These are phyloP conservation scores for Nibea coibor DNA, from an alignment of 2,113 vertebrate species.

Conservation along the genomic window DNA sequence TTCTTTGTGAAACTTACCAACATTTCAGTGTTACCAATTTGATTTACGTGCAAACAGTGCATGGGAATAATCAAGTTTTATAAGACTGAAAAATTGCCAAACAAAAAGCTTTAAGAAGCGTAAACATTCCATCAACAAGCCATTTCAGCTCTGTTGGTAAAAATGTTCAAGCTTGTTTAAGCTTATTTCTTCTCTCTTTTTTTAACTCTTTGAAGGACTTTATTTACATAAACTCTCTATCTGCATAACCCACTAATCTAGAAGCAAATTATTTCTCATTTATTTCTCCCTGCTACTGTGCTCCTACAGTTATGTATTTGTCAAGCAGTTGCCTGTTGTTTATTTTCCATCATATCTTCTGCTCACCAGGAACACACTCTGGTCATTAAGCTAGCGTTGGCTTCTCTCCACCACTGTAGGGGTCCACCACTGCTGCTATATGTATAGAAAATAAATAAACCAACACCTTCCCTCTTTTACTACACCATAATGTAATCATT, in stretches of 20 bases:
- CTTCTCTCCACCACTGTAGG: slow-evolving; percentile 7
- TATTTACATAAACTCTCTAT: background rate
- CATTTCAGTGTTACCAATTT: background rate
- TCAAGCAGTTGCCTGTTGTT: slow-evolving; percentile 4
- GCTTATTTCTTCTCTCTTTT: background rate
- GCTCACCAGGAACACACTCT: background rate
- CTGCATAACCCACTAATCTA: background rate
- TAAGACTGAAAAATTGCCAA: background rate
- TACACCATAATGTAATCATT: background rate
- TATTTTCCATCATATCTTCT: slow-evolving; percentile 12
- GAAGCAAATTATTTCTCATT: background rate
- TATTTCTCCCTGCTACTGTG: background rate
- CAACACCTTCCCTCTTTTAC: background rate
- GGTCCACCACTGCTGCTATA: slow-evolving; percentile 1
- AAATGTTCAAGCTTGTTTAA: background rate
- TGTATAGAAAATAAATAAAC: slow-evolving; percentile 24
- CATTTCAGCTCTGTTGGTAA: background rate
- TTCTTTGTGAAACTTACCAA: background rate
- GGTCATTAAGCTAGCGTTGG: slow-evolving; percentile 6
- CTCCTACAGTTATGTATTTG: background rate
- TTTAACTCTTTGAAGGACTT: background rate
- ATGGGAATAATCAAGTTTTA: background rate
- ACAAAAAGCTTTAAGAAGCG: background rate
- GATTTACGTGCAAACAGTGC: background rate
- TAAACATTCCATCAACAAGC: background rate